Evolutionary conservation across 2,113 vertebrate genomes (phyloP).

Genomic region (Nesoenas mayeri): DNA sequence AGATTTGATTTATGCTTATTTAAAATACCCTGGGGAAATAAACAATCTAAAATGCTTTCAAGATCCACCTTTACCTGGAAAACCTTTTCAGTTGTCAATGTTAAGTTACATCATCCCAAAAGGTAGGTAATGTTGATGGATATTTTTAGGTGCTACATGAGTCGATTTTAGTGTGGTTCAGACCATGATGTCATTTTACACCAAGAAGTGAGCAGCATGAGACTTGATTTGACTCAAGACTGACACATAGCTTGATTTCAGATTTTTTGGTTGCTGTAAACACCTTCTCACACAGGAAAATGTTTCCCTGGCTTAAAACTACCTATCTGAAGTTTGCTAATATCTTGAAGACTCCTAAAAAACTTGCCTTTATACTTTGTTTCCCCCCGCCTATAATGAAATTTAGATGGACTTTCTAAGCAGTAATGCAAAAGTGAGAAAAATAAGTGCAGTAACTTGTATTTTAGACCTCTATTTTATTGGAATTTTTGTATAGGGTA

Average conservation of each 20-base stretch:
- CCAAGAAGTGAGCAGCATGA: background rate
- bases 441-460: background rate
- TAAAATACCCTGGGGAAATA: background rate
- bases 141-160: background rate
- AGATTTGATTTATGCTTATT: background rate
- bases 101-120: background rate
- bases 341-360: background rate
- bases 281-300: background rate
- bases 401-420: background rate
- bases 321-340: background rate
- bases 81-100: background rate
- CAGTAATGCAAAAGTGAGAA: background rate
- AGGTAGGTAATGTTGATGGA: background rate
- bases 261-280: background rate
- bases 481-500: background rate
- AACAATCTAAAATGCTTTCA: background rate
- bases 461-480: background rate
- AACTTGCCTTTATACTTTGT: background rate
- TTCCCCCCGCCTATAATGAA: background rate
- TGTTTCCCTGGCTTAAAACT: background rate
- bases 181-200: background rate
- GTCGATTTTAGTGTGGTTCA: background rate
- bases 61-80: background rate
- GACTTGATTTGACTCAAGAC: background rate
- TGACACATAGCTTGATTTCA: background rate